Evolutionary conservation across 2,113 vertebrate genomes (phyloP), one percentile per base, ranked within the genome.

Genomic region (Proterorhinus semilunaris): DNA sequence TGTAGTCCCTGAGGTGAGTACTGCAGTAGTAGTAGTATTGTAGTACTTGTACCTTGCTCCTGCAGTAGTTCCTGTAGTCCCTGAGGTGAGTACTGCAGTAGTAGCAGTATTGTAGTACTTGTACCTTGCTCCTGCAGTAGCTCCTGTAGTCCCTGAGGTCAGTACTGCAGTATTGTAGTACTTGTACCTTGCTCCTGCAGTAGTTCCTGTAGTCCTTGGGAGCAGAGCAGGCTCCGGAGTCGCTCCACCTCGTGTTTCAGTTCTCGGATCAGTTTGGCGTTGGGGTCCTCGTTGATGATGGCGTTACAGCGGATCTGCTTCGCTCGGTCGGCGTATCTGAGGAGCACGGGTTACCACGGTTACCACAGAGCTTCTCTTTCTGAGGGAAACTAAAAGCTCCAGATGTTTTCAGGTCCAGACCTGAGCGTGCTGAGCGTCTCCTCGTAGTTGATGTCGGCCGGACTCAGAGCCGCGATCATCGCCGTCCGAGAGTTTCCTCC

Each of bases 221-320:
- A 91, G 71, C 92, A 92, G 27, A 96, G 93, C 59, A 96, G 90
- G 53, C 94, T 90, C 42, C 91, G 76, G 3, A 96, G 90, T n/a
- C 94, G 79, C 6, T 93, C 94, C 86, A 96, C 95, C 57, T 96
- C 95, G 1, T 93, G 89, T 83, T 96, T 95, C 75, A 96, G 91
- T 65, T 96, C 95, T 7, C 95, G 77, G 91, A 96, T 95, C 65
- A 96, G 90, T 50, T 92, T 89, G 65, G 95, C 95, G 2, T 96
- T 96, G 0, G 95, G 95, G 52, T 96, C 95, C 63, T 96, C 95
- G 0, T 96, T 96, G 80, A 96, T 95, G 16, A 96, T 52, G 0
- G 95, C 95, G 4, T 96, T 95, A 71, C 95, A 96, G 27, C 93
- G 93, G 72, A 96, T 96, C 88, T 96, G 95, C 80, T 96, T 96